Evolutionary conservation across 1,140 invertebrate genomes (phyloP).

Genomic region (Oreohelix idahoensis): DNA sequence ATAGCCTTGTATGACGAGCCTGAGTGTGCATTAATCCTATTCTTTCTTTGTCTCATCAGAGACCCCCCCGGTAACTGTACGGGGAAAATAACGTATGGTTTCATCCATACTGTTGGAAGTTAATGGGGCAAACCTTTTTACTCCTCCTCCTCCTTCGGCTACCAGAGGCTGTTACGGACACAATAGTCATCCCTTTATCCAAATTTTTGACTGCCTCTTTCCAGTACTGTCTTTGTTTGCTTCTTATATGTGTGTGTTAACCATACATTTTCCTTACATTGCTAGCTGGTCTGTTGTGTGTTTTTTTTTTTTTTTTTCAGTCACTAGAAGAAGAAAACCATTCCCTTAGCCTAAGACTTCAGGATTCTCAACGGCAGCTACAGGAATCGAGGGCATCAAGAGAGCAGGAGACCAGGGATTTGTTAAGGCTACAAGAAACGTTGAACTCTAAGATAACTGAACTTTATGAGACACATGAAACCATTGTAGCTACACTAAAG

Average conservation of each 20-base stretch:
- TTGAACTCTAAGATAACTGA: slow-evolving; percentile 89
- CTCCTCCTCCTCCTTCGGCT: no score
- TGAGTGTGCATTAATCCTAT: no score
- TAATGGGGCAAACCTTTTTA: no score
- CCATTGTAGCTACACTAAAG: slow-evolving; percentile 59
- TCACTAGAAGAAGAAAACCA: slow-evolving; percentile 82
- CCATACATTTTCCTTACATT: background rate
- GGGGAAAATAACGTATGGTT: no score
- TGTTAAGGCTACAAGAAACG: slow-evolving; percentile 87
- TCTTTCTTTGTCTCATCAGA: no score
- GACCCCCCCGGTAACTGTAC: no score
- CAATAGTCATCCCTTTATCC: no score
- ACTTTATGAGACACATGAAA: slow-evolving; percentile 74
- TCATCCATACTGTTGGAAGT: no score
- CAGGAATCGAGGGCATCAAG: slow-evolving; percentile 87
- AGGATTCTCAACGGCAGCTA: slow-evolving; percentile 86
- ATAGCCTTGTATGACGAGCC: no score
- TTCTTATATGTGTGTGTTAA: background rate
- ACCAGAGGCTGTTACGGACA: no score
- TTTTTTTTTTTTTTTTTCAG: slow-evolving; percentile 67
- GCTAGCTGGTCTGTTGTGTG: slow-evolving; percentile 33
- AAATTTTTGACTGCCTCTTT: no score
- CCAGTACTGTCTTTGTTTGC: no score
- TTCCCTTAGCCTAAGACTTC: slow-evolving; percentile 81
- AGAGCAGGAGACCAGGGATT: slow-evolving; percentile 87